Base-by-base conservation (phyloP, 2,797 vertebrate species). In the Centropyge bicolor region DNA sequence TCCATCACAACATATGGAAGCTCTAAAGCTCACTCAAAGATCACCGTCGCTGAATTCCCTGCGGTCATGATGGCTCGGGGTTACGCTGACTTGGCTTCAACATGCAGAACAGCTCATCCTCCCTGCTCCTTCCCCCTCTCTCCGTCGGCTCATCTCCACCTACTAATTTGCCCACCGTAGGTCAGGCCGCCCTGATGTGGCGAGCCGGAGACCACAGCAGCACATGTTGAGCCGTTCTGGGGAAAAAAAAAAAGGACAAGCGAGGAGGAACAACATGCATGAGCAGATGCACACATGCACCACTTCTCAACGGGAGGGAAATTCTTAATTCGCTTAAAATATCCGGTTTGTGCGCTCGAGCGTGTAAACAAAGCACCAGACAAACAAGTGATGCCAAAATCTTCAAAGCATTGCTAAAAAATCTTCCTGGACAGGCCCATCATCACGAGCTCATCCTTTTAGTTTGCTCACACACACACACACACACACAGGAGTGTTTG, bases 111-210 rank as follows among this genome's bases (percentile, higher is more conserved):
- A 70, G 75, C 84, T 90, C 90, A 83, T 87, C 88, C 40, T 81
- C 81, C 79, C 75, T 57, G 70, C 72, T 70, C 35, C 7, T 56
- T 71, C 64, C 48, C 67, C 27, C 40, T 60, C 74, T 41, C 74
- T 41, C 49, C 48, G 2, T 70, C 81, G 52, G 85, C 85, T 93
- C 90, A 86, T 93, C 88, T 87, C 81, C 83, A 89, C 89, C 89
- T 93, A 90, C 81, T 93, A 92, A 94, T 94, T 93, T 90, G 81
- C 74, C 80, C 56, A 20, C 68, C 52, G 55, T 74, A 78, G 87
- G 81, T 84, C 81, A 79, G 79, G 78, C 86, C 40, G 71, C 81
- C 75, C 79, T 82, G 85, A 91, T 83, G 89, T 56, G 80, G 86
- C 11, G 9, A 77, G 61, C 72, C 19, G 70, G 46, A 78, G 74